phyloP scores from a whole-genome alignment of 2,797 vertebrate genomes.

The Scolopax bukidnonensis region DNA sequence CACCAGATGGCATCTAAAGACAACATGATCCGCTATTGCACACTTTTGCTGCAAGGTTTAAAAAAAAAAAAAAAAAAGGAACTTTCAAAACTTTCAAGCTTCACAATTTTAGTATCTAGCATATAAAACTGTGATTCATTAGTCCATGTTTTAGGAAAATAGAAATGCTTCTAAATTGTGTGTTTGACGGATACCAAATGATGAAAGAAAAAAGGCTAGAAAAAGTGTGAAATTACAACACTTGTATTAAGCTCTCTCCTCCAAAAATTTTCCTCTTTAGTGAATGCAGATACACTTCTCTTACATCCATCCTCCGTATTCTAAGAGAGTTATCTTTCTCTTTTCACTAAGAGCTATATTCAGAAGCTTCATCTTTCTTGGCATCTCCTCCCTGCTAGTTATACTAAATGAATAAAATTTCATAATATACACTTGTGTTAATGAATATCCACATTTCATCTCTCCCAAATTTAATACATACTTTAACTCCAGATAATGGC shows the following conservation, averaged over 20 bases:
- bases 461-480: not conserved
- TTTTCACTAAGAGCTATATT: not conserved
- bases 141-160: not conserved
- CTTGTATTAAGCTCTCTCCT: not conserved
- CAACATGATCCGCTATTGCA: not conserved
- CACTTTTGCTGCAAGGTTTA: not conserved
- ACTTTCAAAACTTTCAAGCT: not conserved
- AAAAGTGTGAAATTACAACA: not conserved
- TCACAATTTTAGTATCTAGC: not conserved
- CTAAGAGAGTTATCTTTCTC: not conserved
- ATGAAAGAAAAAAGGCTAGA: not conserved
- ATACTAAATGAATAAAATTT: not conserved
- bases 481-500: not conserved
- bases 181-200: not conserved
- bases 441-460: not conserved
- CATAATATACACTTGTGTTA: not conserved
- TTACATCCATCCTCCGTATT: not conserved
- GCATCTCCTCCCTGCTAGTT: not conserved
- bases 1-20: constrained; percentile 10
- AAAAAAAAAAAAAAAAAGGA: not conserved
- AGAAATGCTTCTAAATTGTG: not conserved
- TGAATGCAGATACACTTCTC: not conserved
- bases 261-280: not conserved
- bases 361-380: not conserved
- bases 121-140: not conserved